These are phyloP conservation scores for Nemotelus nigrinus DNA, from an alignment of 2,888 invertebrate species.

Conservation along the genomic window DNA sequence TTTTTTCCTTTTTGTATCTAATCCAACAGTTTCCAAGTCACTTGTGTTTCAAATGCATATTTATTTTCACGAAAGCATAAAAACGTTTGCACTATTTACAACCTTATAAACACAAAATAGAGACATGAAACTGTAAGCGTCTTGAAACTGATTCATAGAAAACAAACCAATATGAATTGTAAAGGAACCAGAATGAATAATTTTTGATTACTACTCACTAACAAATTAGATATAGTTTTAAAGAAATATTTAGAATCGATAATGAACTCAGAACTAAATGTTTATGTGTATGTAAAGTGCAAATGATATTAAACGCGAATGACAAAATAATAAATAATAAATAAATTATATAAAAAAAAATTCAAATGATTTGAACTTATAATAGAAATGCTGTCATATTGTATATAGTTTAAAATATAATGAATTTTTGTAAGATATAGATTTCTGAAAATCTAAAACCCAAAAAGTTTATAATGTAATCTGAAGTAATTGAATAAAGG, in stretches of 20 bases:
- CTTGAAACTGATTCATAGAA: not conserved
- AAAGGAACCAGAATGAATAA: not conserved
- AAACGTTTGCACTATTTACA: slow-evolving; percentile 1
- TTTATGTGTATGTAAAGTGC: not conserved
- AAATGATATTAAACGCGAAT: not conserved
- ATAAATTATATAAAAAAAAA: slow-evolving; percentile 7
- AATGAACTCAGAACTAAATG: slow-evolving; percentile 8
- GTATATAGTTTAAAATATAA: slow-evolving; percentile 27
- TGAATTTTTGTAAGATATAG: slow-evolving; percentile 14
- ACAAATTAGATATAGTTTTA: slow-evolving; percentile 11
- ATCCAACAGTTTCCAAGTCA: not conserved
- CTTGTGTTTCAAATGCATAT: not conserved
- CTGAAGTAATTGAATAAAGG: not conserved
- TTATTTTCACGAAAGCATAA: not conserved
- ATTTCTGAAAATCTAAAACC: not conserved
- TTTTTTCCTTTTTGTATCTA: not conserved
- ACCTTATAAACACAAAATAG: slow-evolving; percentile 1
- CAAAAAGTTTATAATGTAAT: not conserved
- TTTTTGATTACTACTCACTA: slow-evolving; percentile 2
- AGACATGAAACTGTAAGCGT: not conserved
- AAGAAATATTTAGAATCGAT: slow-evolving; percentile 11
- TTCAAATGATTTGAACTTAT: not conserved
- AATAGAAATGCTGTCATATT: slow-evolving; percentile 30
- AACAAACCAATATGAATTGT: not conserved
- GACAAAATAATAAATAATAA: not conserved